Percentiles rank a stretch among this genome's conserved stretches.
Conservation (phyloP, 2,113 vertebrate genomes). For the Himantopus leucocephalus region DNA sequence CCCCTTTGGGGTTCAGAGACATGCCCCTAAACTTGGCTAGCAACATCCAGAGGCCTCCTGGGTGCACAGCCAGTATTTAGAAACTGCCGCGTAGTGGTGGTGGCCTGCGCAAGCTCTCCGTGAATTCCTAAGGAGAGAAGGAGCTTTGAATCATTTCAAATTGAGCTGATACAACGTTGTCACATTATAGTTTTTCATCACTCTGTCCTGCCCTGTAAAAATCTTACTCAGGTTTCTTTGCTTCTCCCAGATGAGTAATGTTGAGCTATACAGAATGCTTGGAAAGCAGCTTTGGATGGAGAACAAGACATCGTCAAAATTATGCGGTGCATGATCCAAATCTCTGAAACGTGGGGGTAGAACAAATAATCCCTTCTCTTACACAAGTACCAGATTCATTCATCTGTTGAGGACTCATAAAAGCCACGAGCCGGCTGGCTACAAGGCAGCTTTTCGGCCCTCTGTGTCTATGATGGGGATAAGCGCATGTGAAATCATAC, state of each 20-base stretch:
- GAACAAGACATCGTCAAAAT: constrained; percentile 29
- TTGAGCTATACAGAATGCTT: not conserved
- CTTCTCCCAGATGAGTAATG: constrained; percentile 36
- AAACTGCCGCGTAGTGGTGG: not conserved
- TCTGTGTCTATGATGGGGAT: not conserved
- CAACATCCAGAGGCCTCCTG: not conserved
- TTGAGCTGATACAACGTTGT: constrained; percentile 2
- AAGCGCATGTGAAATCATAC: not conserved
- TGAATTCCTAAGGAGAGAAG: not conserved
- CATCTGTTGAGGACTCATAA: constrained; percentile 16
- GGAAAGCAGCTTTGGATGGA: constrained; percentile 49
- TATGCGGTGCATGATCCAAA: constrained; percentile 8
- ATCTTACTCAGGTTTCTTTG: constrained; percentile 37
- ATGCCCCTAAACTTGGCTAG: not conserved
- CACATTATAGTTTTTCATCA: constrained; percentile 35
- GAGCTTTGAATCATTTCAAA: constrained; percentile 21
- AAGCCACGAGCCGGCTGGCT: not conserved
- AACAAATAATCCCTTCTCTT: constrained; percentile 35
- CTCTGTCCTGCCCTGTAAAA: constrained; percentile 35
- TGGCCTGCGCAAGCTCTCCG: not conserved
- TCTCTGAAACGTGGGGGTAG: constrained; percentile 12
- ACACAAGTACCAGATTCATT: constrained; percentile 16
- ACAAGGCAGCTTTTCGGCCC: not conserved
- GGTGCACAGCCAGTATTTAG: not conserved
- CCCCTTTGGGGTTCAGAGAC: not conserved